phyloP scores from a whole-genome alignment of 2,113 vertebrate genomes.

The Hypomesus transpacificus region DNA sequence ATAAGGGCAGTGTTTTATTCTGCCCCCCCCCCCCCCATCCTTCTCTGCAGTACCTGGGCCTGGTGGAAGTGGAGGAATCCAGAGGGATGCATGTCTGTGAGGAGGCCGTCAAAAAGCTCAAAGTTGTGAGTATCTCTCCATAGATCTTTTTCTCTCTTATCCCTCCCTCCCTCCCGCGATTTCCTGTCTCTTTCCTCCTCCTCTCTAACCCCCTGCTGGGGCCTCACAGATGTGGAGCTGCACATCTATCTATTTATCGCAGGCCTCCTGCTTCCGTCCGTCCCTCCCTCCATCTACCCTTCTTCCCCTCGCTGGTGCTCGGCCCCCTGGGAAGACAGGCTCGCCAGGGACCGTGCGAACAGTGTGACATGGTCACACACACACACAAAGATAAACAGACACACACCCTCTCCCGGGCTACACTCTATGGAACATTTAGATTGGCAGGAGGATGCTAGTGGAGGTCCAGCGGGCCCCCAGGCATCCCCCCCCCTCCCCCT shows the following conservation, averaged over 20 bases:
- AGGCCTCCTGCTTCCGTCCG: constrained; percentile 15
- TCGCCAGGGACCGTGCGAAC: constrained; percentile 48
- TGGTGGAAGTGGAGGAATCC: constrained; percentile 90
- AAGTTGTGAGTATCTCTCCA: constrained; percentile 74
- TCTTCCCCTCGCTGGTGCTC: neutral
- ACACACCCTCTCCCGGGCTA: neutral
- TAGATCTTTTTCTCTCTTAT: neutral
- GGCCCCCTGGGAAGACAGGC: constrained; percentile 22
- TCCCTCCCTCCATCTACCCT: neutral
- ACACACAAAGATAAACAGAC: constrained; percentile 13
- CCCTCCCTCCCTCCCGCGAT: neutral
- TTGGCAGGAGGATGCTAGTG: no score
- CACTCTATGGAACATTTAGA: no score
- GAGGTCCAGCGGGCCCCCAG: no score
- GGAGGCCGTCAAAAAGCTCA: constrained; percentile 90
- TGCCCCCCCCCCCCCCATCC: neutral
- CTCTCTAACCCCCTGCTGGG: neutral
- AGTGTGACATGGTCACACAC: constrained; percentile 38
- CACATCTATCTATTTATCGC: no score
- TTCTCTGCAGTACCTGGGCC: constrained; percentile 79
- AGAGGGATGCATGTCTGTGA: constrained; percentile 93
- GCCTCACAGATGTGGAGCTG: no score
- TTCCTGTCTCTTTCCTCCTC: constrained; percentile 8
- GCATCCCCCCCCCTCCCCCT: no score
- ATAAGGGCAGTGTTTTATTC: neutral